Evolutionary conservation across 1,140 invertebrate species (phyloP), one percentile per base, ranked within the genome.

Genomic region (Acromyrmex charruanus): DNA sequence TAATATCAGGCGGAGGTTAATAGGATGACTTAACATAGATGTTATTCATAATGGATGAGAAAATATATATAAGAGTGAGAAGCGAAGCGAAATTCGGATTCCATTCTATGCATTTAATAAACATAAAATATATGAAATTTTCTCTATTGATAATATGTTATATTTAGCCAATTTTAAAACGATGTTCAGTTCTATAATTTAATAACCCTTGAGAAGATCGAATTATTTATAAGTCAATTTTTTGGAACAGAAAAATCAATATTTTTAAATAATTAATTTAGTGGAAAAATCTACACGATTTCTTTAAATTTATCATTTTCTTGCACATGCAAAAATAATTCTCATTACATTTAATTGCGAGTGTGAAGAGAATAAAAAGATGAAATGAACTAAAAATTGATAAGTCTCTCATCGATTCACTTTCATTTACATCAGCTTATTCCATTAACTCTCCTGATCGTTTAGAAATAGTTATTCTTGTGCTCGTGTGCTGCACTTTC

Each of bases 1-100:
- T 5, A 6, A 31, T 80, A 80, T 31, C 14, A 61, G 55, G 0
- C 44, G n/a, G 39, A 21, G 49, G 63, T 80, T 69, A 82, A 82
- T 55, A 35, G 14, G 18, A 18, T 74, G 53, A 18, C 53, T 82
- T 69, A 12, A 72, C 28, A 71, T 72, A 81, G 53, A 72, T 72
- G 53, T 14, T 79, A 44, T 68, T 53, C 77, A 49, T 16, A 39
- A 85, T 31, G 49, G 14, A 80, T 49, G 53, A 14, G 35, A 55
- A 49, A 44, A 28, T 7, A 14, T 39, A 7, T 5, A 35, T 4
- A 51, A 58, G 28, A 28, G 18, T 12, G 16, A 3, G 35, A 35
- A 55, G 18, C 59, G 28, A 44, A 44, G 58, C 4, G 28, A 44
- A 44, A 44, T 10, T n/a, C 39, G 9, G 25, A 63, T 51, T 55